These are phyloP conservation scores for Manis javanica DNA, from an alignment of 2,797 vertebrate genomes.

Conservation along the genomic window DNA sequence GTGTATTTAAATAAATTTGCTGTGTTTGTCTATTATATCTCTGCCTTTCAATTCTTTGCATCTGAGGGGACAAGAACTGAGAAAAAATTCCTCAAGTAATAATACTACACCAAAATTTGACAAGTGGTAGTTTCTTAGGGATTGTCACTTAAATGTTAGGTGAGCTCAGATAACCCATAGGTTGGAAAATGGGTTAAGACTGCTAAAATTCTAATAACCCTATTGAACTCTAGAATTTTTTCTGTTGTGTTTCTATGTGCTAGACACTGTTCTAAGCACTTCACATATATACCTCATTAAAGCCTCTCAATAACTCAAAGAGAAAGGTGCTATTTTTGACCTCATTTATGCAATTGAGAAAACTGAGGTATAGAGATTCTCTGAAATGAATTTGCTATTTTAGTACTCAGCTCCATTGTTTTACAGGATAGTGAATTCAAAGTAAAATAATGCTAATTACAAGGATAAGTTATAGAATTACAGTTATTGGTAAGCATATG, in stretches of 20 bases:
- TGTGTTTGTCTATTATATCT: too few relatives aligned
- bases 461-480: neutral
- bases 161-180: neutral
- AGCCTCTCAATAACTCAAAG: neutral
- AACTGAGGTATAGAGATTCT: neutral
- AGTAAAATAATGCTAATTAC: slow-evolving; percentile 16
- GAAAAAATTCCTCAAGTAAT: neutral
- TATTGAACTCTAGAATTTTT: neutral
- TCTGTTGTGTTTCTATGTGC: neutral
- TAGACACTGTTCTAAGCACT: neutral
- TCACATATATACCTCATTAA: neutral
- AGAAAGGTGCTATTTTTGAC: neutral
- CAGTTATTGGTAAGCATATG: neutral
- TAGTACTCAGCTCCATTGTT: neutral
- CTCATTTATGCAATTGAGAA: neutral
- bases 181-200: neutral
- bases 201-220: neutral
- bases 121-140: neutral
- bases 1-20: too few relatives aligned
- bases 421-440: slow-evolving; percentile 16
- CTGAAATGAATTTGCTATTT: neutral
- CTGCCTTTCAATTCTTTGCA: too few relatives aligned
- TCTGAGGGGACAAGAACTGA: too few relatives aligned
- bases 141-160: neutral
- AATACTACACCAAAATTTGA: neutral